These are phyloP conservation scores for Ericerus pela DNA, from an alignment of 1,140 invertebrate species.

Conservation along the genomic window DNA sequence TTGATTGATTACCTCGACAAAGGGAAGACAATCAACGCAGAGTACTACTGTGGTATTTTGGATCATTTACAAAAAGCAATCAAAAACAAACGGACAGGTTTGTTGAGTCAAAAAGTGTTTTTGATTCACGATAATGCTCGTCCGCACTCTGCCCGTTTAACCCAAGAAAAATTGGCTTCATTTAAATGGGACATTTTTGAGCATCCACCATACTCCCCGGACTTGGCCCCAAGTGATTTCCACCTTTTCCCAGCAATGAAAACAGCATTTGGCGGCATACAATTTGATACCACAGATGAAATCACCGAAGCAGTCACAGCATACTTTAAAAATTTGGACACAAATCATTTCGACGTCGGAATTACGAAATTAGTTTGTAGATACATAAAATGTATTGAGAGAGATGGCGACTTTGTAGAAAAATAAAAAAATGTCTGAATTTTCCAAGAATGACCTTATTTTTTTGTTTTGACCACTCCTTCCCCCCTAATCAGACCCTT, in stretches of 20 bases:
- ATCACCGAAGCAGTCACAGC: background rate
- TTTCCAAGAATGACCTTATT: background rate
- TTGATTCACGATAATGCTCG: constrained; percentile 29
- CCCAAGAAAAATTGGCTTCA: constrained; percentile 15
- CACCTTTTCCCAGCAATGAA: constrained; percentile 24
- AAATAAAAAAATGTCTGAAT: background rate
- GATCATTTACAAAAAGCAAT: constrained; percentile 17
- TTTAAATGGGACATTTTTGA: constrained; percentile 27
- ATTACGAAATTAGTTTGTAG: constrained; percentile 5
- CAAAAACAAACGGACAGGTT: constrained; percentile 21
- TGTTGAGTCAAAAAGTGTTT: constrained; percentile 20
- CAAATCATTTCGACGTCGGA: constrained; percentile 3
- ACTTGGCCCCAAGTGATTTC: constrained; percentile 27
- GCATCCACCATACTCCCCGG: constrained; percentile 25
- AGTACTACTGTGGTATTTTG: constrained; percentile 14
- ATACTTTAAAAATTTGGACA: constrained; percentile 7
- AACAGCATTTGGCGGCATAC: constrained; percentile 16
- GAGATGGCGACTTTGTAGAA: constrained; percentile 14
- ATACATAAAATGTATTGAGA: constrained; percentile 10
- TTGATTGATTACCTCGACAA: constrained; percentile 12
- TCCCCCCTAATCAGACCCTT: background rate
- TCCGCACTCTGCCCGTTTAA: constrained; percentile 22
- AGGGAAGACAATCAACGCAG: constrained; percentile 12
- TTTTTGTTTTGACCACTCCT: background rate
- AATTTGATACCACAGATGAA: constrained; percentile 11